phyloP scores from a whole-genome alignment of 2,113 vertebrate species.

The Grus americana region DNA sequence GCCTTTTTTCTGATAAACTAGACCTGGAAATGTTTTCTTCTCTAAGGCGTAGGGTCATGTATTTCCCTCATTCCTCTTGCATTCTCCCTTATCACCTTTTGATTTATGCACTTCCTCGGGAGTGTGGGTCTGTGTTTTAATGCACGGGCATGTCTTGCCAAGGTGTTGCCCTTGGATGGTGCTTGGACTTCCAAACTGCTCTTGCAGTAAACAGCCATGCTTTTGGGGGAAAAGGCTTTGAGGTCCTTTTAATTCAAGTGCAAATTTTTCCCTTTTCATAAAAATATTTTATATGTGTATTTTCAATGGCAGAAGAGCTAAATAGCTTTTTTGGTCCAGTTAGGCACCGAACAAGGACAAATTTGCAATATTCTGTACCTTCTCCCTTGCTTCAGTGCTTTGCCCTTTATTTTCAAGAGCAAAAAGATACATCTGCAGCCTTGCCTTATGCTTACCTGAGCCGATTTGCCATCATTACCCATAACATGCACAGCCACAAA shows the following conservation, averaged over 20 bases:
- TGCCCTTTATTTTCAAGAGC: not conserved
- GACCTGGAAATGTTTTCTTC: not conserved
- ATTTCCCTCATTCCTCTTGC: not conserved
- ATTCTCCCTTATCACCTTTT: not conserved
- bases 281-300: not conserved
- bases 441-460: not conserved
- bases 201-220: not conserved
- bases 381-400: not conserved
- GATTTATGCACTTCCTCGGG: not conserved
- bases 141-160: fast-evolving
- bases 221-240: not conserved
- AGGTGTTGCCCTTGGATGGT: not conserved
- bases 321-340: not conserved
- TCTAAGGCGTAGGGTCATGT: not conserved
- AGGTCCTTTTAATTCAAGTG: not conserved
- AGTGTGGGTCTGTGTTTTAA: not conserved
- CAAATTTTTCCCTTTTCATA: not conserved
- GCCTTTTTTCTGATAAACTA: not conserved
- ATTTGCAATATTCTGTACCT: not conserved
- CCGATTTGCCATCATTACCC: not conserved
- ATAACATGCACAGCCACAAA: not conserved
- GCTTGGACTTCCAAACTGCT: not conserved
- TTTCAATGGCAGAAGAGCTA: not conserved
- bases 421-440: not conserved
- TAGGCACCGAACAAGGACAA: not conserved